Evolutionary conservation across 2,888 invertebrate genomes (phyloP), one percentile per base, ranked within the genome.

Genomic region (Ephialtes manifestator): DNA sequence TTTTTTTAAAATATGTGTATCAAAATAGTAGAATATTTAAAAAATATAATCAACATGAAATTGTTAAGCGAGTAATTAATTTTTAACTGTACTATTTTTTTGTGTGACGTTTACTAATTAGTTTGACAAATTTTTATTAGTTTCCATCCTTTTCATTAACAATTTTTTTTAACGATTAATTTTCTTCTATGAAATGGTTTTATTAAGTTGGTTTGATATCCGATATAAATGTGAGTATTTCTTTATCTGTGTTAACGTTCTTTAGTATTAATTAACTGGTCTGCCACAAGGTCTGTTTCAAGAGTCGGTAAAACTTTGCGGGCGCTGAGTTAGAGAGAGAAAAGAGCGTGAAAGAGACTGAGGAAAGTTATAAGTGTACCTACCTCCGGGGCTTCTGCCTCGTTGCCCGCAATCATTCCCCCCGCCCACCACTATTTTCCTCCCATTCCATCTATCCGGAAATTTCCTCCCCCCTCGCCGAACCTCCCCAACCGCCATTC

Each of bases 401-500:
- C 84, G 84, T 81, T 79, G 79, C 81, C 51, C 51, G 83, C 72
- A 72, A 89, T 87, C 87, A 87, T n/a, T 78, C 83, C 35, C 67
- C 53, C 76, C 60, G 46, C 75, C 35, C 58, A 51, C 80, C 67
- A 39, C 74, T 53, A 77, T 74, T 74, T 74, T 77, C 74, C 8
- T 63, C 71, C 72, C 43, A 28, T 70, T 48, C 35, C 77, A 68
- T 74, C 35, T 67, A 81, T 78, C 68, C 81, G 81, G 24, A 51
- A 63, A 63, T 46, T 63, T 72, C 68, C 46, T 75, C 78, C n/a
- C n/a, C 72, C 80, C 82, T 35, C 74, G 20, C 70, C 77, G 72
- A 76, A 65, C 20, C 65, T 58, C 67, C 65, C 74, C 68, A 81
- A 24, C 39, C 87, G 74, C 88, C 88, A 88, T 88, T 89, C 88